These are phyloP conservation scores for Lepidotrigona ventralis DNA, from an alignment of 1,140 invertebrate species.

Conservation along the genomic window DNA sequence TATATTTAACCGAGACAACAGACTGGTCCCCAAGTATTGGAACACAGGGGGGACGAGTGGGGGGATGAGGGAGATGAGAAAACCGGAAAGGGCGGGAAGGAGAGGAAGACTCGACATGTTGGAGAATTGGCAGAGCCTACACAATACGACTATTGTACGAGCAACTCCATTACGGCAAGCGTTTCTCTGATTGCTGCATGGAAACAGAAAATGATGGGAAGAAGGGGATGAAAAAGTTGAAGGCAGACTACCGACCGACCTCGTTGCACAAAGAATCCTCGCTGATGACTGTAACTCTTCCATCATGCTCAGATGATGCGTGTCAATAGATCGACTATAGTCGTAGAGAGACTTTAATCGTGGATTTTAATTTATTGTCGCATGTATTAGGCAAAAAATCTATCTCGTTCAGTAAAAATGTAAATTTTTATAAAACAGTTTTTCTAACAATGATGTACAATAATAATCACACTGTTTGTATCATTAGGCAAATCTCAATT, in stretches of 20 bases:
- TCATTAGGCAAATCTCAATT: too few species aligned
- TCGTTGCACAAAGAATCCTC: conserved; percentile 12
- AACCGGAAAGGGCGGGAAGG: neutral
- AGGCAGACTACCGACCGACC: conserved; percentile 14
- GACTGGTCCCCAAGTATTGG: conserved; percentile 33
- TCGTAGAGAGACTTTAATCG: too few species aligned
- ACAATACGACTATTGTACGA: conserved; percentile 59
- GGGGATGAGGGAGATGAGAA: neutral
- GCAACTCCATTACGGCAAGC: conserved; percentile 56
- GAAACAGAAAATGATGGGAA: conserved; percentile 7
- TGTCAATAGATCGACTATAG: neutral
- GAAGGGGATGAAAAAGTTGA: conserved; percentile 16
- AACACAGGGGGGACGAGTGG: neutral
- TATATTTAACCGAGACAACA: conserved; percentile 52
- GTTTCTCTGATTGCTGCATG: conserved; percentile 15
- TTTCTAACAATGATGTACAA: too few species aligned
- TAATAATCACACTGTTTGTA: too few species aligned
- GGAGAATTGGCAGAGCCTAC: conserved; percentile 26
- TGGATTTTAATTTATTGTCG: too few species aligned
- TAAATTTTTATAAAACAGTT: too few species aligned
- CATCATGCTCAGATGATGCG: too few species aligned
- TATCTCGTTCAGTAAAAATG: too few species aligned
- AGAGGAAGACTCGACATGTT: conserved; percentile 34
- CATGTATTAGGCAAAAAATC: too few species aligned
- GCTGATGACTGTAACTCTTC: too few species aligned